These are phyloP conservation scores for Cryptotermes secundus DNA, from an alignment of 1,140 invertebrate species.

Conservation along the genomic window DNA sequence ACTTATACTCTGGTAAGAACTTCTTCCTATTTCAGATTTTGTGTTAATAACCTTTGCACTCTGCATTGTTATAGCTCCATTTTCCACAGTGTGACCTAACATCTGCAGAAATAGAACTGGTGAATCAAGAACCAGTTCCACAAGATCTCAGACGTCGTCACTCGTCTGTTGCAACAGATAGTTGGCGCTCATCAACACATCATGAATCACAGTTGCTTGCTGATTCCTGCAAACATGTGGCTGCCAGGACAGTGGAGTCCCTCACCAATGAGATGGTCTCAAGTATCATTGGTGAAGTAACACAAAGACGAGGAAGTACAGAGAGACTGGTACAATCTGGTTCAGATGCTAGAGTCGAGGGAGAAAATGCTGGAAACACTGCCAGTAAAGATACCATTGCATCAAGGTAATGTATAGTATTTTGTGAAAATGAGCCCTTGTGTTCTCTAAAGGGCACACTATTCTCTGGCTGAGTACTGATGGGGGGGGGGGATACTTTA, in stretches of 20 bases:
- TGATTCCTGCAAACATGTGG: neutral
- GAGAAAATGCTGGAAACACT: neutral
- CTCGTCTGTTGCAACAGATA: constrained; percentile 34
- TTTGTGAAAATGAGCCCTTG: neutral
- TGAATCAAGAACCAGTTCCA: constrained; percentile 33
- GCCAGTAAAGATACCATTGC: constrained; percentile 17
- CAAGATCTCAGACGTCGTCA: constrained; percentile 32
- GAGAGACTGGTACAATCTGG: constrained; percentile 23
- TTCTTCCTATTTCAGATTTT: too few species aligned
- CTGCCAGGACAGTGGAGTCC: constrained; percentile 49
- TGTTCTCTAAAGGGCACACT: too few species aligned
- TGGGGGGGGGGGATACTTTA: too few species aligned
- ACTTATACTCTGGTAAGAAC: too few species aligned
- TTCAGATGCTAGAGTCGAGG: neutral
- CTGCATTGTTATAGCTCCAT: constrained; percentile 24
- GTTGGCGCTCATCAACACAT: neutral
- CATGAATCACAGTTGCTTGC: constrained; percentile 30
- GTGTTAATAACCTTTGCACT: too few species aligned
- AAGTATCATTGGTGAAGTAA: constrained; percentile 54
- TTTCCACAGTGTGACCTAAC: constrained; percentile 39
- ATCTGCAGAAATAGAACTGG: constrained; percentile 42
- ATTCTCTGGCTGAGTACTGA: too few species aligned
- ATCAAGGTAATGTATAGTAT: neutral
- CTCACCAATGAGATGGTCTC: constrained; percentile 55
- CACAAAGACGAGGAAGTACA: constrained; percentile 41